Evolutionary conservation across 2,888 invertebrate species (phyloP), one percentile per base, ranked within the genome.

Genomic region (Gryllus longicercus): DNA sequence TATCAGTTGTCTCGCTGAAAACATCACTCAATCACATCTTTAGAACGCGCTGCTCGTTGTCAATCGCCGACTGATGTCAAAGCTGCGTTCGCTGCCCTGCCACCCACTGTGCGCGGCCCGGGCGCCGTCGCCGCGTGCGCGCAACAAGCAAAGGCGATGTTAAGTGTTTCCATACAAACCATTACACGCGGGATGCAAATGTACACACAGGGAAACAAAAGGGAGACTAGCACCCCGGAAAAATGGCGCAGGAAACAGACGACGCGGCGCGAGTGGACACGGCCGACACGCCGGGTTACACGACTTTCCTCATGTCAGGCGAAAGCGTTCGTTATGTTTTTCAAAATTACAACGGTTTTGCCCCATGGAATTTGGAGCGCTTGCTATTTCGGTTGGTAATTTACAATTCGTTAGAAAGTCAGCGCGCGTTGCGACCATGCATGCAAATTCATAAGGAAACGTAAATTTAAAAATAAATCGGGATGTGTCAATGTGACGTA

Each of bases 101-200:
- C 8, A 8, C 38, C 25, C 38, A 38, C 38, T 38, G 38, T 38
- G 38, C 38, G 38, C 38, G 38, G 38, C 38, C 38, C 38, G 38
- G 38, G 3, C 8, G 8, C 38, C 63, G 63, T 3, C 63, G n/a
- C 63, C 63, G 63, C 63, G n/a, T 63, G 63, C 63, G 14, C 63
- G n/a, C 63, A 18, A 63, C 63, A 63, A 63, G 63, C 63, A n/a
- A 63, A 63, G 63, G 63, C 63, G n/a, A 63, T 63, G 63, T 63
- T 63, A 63, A 63, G 63, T 18, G 63, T 63, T 63, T 63, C 63
- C 63, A 63, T 16, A 63, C 63, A 63, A 63, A 63, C 63, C 63
- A 63, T 63, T 63, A 63, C 63, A 63, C 63, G 63, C 63, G 5
- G 63, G n/a, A n/a, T 18, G 63, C 63, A 63, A 63, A 63, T 63